Evolutionary conservation across 92 coral and sea anemone species (phyloP), one percentile per base, ranked within the genome.

Genomic region (Zoanthus sansibaricus): DNA sequence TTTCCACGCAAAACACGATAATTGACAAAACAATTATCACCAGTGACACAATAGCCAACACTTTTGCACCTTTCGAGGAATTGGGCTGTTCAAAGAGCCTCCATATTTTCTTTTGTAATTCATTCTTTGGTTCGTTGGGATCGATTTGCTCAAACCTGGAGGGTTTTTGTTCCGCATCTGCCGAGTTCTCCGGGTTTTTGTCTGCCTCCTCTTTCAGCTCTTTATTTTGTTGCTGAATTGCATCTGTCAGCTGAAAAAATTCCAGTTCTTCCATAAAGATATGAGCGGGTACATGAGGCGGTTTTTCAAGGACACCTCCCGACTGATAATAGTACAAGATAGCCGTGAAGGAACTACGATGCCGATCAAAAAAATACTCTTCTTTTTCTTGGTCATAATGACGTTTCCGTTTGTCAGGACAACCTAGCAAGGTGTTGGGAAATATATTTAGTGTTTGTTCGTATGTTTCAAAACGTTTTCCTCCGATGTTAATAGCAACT

Each of bases 281-380:
- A 44, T 94, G 92, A 62, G 89, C 89, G 18, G 99, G 92, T 1
- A 97, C 94, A 79, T 95, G 95, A 8, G 90, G 77, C 12, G 99
- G 99, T 59, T 95, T 86, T 52, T 94, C 95, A 5, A 97, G 85
- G 33, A 96, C 78, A 11, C 99, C 99, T 44, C 91, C 98, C 7
- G 99, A 97, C 68, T 97, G 99, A 47, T 97, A 97, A 62, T 95
- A 97, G 49, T 97, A 97, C 71, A 97, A 76, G 58, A 97, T 97
- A 79, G 99, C 95, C 10, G 97, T 97, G 75, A 97, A 97, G 0
- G 98, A 94, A 25, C 99, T 89, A 4, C 99, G 94, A 73, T 97
- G 98, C 0, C 99, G 96, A 86, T 97, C 99, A 76, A 97, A 97
- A 79, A 97, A 97, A 75, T 90, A 95, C 75, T 97, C 98, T 70